phyloP scores from a whole-genome alignment of 2,888 invertebrate species.

The Sphaeridia pumilis region DNA sequence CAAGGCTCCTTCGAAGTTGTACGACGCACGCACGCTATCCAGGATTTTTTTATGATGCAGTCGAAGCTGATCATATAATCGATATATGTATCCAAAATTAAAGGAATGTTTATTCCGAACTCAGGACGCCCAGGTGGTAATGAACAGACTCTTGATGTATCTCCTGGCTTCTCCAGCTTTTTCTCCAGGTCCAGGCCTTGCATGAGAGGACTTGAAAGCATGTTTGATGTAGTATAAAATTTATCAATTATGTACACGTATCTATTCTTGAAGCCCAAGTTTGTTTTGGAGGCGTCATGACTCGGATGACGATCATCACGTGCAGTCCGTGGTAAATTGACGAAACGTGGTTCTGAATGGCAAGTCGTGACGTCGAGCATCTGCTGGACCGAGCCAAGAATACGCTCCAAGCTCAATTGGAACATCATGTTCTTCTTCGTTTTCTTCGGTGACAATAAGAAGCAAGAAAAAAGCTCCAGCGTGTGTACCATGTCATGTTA shows the following conservation, averaged over 20 bases:
- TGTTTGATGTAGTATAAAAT: constrained; percentile 1
- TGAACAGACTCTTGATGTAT: neutral
- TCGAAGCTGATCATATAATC: too few relatives aligned
- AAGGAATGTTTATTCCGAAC: too few relatives aligned
- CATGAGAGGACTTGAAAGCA: neutral
- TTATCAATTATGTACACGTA: constrained; percentile 1
- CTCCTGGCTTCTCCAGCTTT: too few relatives aligned
- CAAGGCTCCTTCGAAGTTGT: too few relatives aligned
- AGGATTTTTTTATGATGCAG: too few relatives aligned
- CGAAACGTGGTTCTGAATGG: too few relatives aligned
- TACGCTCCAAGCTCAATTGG: neutral
- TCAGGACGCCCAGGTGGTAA: neutral
- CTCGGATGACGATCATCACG: too few relatives aligned
- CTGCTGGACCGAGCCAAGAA: neutral
- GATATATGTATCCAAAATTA: too few relatives aligned
- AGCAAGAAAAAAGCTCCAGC: neutral
- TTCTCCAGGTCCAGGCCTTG: too few relatives aligned
- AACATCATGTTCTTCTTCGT: neutral
- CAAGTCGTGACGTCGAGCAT: too few relatives aligned
- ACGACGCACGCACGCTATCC: too few relatives aligned
- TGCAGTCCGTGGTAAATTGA: too few relatives aligned
- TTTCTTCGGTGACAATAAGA: neutral
- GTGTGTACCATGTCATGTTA: neutral
- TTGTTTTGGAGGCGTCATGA: neutral
- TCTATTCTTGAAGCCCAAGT: neutral